phyloP scores from a whole-genome alignment of 2,797 vertebrate genomes.

The Spea hammondii region DNA sequence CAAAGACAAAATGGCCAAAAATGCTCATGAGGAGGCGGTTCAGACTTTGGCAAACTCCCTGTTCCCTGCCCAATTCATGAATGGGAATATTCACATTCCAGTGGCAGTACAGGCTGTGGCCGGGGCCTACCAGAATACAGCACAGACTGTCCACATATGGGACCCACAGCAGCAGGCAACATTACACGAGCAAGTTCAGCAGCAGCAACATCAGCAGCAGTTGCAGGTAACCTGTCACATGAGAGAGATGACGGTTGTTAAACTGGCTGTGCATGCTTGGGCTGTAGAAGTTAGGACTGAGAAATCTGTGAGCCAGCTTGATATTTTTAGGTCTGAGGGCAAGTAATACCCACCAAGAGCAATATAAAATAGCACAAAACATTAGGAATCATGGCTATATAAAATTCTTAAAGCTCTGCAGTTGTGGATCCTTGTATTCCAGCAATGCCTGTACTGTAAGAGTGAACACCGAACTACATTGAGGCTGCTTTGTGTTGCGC shows the following conservation, averaged over 20 bases:
- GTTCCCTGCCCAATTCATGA: constrained; percentile 95
- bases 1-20: constrained; percentile 90
- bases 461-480: no score
- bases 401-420: no score
- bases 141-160: constrained; percentile 96
- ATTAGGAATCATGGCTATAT: no score
- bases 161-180: constrained; percentile 88
- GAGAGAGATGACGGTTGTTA: constrained; percentile 49
- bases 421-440: no score
- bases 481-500: no score
- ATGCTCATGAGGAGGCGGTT: constrained; percentile 90
- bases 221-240: constrained; percentile 82
- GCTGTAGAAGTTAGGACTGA: no score
- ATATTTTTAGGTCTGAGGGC: no score
- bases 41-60: constrained; percentile 91
- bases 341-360: no score
- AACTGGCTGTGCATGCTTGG: no score
- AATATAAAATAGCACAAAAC: no score
- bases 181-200: constrained; percentile 86
- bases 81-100: constrained; percentile 97
- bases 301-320: no score
- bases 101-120: constrained; percentile 94
- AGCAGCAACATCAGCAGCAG: constrained; percentile 76
- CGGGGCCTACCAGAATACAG: constrained; percentile 86
- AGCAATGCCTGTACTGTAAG: no score